Base-by-base conservation (phyloP, 2,797 vertebrate genomes). In the Otolemur crassicaudatus region DNA sequence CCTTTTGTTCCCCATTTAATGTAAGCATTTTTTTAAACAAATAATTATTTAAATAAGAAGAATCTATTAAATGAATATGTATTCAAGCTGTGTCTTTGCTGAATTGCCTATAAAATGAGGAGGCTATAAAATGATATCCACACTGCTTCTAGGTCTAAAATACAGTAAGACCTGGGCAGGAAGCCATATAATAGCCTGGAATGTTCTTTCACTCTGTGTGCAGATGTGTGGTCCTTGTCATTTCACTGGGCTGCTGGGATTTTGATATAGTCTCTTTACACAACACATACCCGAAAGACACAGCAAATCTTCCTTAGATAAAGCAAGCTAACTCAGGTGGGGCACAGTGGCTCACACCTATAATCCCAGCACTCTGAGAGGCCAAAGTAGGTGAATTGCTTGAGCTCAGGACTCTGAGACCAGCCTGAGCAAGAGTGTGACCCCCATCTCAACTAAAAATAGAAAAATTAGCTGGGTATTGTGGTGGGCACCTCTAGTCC, bases 231-330 rank as follows among this genome's bases (percentile, higher is more conserved):
- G 16, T 63, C 34, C 29, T 70, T 89, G 92, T 87, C 40, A 90
- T 10, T 40, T 83, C 27, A 14, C 49, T 69, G 5, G 6, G 31
- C 16, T 94, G 10, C 10, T 87, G 67, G 61, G 40, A 87, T 83
- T 87, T 89, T 86, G n/a, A 80, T 84, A 61, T 0, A 58, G 43
- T 63, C 86, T 60, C 25, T 88, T 94, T 88, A 95, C 6, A 90
- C 19, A 56, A 56, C 40, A 69, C 8, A 81, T 29, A 29, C 20
- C 49, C 37, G 61, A n/a, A 84, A 87, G 72, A 90, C 1, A 84
- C 49, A 84, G 13, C 16, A 61, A 40, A 70, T 85, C n/a, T 85
- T 87, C 5, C 1, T 25, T 69, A 82, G 69, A 79, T 70, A 37
- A 22, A 29, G 88, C 92, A 75, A n/a, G 76, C 11, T 22, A 95